Base-by-base conservation (phyloP, 2,888 invertebrate species). In the Atethmia centrago region DNA sequence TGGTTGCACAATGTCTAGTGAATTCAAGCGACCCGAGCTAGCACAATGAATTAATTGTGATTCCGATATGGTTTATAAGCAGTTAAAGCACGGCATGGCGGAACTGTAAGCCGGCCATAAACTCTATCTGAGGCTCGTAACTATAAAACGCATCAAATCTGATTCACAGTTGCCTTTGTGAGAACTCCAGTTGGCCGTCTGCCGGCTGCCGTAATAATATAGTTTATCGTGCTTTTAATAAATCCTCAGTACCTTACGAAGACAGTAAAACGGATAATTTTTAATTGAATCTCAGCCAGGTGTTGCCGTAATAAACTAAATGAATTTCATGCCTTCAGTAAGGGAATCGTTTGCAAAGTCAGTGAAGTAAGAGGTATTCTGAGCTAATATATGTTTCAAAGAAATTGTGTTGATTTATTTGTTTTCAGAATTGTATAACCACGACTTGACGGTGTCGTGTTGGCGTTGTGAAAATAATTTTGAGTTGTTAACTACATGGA, bases 281-380 rank as follows among this genome's bases (percentile, higher is more conserved):
- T 94, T 94, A 93, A 95, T 95, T 94, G 90, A 94, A 93, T 90
- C 88, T 84, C 87, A 80, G 89, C 92, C 94, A 94, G 94, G 94
- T 95, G 95, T 90, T 88, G 83, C 78, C 75, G 90, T 88, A 89
- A 92, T 93, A 93, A 93, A 91, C 77, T 83, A 78, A 89, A 87
- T 81, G 76, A 88, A 91, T 92, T 93, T 92, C 88, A 91, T 88
- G 90, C 87, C 77, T 89, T 77, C 81, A 84, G 79, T 84, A 76
- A 86, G 80, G 76, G 83, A 85, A 83, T 79, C 73, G 71, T 80
- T 80, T 77, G 86, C 78, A 72, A 84, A 69, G 82, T 83, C 76
- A 77, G 74, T 72, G 75, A 84, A 85, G 82, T 74, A 61, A 80
- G 80, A 82, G 71, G 83, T 81, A 83, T 80, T 77, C 56, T 62